Evolutionary conservation across 23 tunicate genomes (phyloP).

Genomic region (Ascidia mentula): DNA sequence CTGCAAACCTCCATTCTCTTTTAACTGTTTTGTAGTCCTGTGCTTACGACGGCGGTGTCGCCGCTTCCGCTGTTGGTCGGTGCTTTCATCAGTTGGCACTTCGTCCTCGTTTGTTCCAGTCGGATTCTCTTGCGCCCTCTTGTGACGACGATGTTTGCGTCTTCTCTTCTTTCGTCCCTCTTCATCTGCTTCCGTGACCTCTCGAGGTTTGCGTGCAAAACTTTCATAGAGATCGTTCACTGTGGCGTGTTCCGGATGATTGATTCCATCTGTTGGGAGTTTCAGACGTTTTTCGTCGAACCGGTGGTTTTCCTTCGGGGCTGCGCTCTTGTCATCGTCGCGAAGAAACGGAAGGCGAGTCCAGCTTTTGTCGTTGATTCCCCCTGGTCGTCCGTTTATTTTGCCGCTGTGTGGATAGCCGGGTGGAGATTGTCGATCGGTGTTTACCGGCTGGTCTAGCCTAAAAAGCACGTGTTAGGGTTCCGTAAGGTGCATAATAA

Average conservation of each 20-base stretch:
- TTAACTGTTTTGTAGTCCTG: neutral
- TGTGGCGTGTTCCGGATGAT: neutral
- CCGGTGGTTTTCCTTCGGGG: neutral
- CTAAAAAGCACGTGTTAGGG: too few species aligned
- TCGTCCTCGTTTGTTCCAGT: neutral
- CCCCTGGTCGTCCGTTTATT: too few species aligned
- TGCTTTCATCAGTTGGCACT: slow-evolving; percentile 26
- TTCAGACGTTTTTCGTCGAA: neutral
- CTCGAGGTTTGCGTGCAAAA: slow-evolving; percentile 2
- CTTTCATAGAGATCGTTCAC: neutral
- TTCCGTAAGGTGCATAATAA: too few species aligned
- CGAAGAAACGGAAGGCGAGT: neutral
- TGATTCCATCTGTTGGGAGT: neutral
- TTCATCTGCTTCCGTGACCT: neutral
- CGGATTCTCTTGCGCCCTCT: neutral
- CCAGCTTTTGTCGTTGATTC: neutral
- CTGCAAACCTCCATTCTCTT: too few species aligned
- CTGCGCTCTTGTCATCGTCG: neutral
- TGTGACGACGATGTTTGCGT: neutral
- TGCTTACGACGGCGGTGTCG: slow-evolving; percentile 15
- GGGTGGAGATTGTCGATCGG: too few species aligned
- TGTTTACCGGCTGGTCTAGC: too few species aligned
- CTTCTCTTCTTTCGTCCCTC: neutral
- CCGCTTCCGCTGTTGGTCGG: slow-evolving; percentile 31
- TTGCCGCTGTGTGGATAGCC: too few species aligned